These are phyloP conservation scores for Pollenia angustigena DNA, from an alignment of 2,888 invertebrate genomes.

Conservation along the genomic window DNA sequence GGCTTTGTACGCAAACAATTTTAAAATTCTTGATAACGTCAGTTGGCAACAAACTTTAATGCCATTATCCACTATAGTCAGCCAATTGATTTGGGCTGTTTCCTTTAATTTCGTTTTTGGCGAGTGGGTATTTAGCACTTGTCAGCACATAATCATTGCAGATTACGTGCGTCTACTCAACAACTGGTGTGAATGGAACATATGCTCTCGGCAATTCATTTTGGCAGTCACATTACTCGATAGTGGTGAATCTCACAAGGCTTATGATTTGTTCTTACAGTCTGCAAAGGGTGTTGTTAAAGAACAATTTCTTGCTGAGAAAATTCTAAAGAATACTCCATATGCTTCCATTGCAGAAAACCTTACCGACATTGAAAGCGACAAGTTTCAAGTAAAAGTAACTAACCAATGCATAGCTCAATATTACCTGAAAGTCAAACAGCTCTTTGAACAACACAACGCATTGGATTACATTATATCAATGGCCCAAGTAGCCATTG, in stretches of 20 bases:
- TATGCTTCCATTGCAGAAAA: conserved; percentile 65
- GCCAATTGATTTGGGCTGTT: conserved; percentile 93
- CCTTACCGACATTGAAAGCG: conserved; percentile 59
- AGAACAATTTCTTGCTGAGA: conserved; percentile 89
- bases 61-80: conserved; percentile 87
- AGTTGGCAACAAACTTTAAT: conserved; percentile 89
- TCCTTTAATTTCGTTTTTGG: conserved; percentile 91
- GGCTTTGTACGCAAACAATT: conserved; percentile 85
- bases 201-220: conserved; percentile 90
- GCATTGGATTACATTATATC: conserved; percentile 92
- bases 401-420: conserved; percentile 80
- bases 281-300: conserved; percentile 90
- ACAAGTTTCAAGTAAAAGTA: conserved; percentile 75
- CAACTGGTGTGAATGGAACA: conserved; percentile 94
- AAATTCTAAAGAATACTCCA: conserved; percentile 80
- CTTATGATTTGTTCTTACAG: conserved; percentile 90
- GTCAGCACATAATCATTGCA: conserved; percentile 92
- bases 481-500: conserved; percentile 91
- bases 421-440: conserved; percentile 88
- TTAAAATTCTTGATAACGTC: conserved; percentile 84
- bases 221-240: conserved; percentile 89
- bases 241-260: conserved; percentile 91
- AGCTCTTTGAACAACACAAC: conserved; percentile 93
- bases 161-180: conserved; percentile 91
- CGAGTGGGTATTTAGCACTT: conserved; percentile 92